These are phyloP conservation scores for Hofmannophila pseudospretella DNA, from an alignment of 2,888 invertebrate species.

Conservation along the genomic window DNA sequence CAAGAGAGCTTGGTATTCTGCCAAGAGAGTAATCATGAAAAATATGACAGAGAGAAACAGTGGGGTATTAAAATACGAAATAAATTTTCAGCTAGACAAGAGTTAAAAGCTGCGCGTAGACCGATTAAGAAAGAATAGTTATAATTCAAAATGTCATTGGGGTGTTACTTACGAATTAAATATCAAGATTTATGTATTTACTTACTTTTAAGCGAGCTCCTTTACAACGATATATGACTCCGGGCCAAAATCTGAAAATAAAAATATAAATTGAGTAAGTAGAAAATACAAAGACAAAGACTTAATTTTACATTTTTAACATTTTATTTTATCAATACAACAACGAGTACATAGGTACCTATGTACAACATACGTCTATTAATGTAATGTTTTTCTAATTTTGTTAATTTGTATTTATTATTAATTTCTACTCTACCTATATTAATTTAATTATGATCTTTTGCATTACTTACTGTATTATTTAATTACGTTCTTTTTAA, in stretches of 20 bases:
- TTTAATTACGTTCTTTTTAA: too few relatives aligned
- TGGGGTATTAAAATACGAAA: slow-evolving; percentile 57
- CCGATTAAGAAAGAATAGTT: slow-evolving; percentile 17
- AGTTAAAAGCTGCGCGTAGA: slow-evolving; percentile 27
- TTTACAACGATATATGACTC: slow-evolving; percentile 70
- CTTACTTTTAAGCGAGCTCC: slow-evolving; percentile 66
- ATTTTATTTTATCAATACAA: too few relatives aligned
- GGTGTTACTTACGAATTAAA: slow-evolving; percentile 12
- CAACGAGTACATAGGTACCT: too few relatives aligned
- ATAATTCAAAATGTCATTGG: slow-evolving; percentile 21
- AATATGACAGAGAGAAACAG: slow-evolving; percentile 59
- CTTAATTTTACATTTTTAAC: too few relatives aligned
- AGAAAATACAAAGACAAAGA: too few relatives aligned
- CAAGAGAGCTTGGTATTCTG: slow-evolving; percentile 62
- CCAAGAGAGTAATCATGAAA: slow-evolving; percentile 69
- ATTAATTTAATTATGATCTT: too few relatives aligned
- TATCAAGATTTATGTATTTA: slow-evolving; percentile 1
- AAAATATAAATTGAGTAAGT: too few relatives aligned
- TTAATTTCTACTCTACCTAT: too few relatives aligned
- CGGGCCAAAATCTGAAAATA: slow-evolving; percentile 68
- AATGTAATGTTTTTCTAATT: too few relatives aligned
- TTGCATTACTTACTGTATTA: too few relatives aligned
- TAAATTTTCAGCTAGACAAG: slow-evolving; percentile 45
- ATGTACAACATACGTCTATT: too few relatives aligned
- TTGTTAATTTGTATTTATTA: too few relatives aligned